These are phyloP conservation scores for Tichodroma muraria DNA, from an alignment of 2,113 vertebrate species.

Conservation along the genomic window DNA sequence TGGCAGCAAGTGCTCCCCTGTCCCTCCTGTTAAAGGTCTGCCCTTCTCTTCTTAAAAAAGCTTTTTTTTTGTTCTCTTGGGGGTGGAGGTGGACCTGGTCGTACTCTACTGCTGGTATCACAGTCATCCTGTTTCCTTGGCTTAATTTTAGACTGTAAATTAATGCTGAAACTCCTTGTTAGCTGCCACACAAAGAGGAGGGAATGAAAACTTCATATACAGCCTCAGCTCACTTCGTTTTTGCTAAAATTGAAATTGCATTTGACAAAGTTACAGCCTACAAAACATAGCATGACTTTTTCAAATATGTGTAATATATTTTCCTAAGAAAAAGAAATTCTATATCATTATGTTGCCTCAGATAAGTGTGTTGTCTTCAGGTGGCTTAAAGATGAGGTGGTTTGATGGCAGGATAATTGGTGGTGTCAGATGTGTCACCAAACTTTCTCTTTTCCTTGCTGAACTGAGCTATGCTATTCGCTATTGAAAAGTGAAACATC, in stretches of 20 bases:
- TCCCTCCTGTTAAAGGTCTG: background rate
- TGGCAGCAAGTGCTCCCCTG: background rate
- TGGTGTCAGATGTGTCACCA: background rate
- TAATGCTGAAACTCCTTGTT: background rate
- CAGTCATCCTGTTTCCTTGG: background rate
- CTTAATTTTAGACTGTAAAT: background rate
- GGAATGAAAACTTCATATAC: background rate
- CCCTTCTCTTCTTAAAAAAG: background rate
- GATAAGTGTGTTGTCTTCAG: background rate
- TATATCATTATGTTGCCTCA: background rate
- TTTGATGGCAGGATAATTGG: background rate
- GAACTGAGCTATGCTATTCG: background rate
- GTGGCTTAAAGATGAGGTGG: background rate
- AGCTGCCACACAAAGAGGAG: background rate
- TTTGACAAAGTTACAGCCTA: background rate
- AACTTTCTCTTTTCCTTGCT: background rate
- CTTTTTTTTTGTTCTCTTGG: background rate
- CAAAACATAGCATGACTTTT: background rate
- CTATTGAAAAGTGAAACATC: background rate
- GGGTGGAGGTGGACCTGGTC: background rate
- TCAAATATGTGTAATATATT: accelerated
- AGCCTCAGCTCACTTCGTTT: background rate
- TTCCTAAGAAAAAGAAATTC: background rate
- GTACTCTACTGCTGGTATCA: background rate
- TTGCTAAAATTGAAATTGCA: background rate